Evolutionary conservation across 2,888 invertebrate species (phyloP).

Genomic region (Exocentrus adspersus): DNA sequence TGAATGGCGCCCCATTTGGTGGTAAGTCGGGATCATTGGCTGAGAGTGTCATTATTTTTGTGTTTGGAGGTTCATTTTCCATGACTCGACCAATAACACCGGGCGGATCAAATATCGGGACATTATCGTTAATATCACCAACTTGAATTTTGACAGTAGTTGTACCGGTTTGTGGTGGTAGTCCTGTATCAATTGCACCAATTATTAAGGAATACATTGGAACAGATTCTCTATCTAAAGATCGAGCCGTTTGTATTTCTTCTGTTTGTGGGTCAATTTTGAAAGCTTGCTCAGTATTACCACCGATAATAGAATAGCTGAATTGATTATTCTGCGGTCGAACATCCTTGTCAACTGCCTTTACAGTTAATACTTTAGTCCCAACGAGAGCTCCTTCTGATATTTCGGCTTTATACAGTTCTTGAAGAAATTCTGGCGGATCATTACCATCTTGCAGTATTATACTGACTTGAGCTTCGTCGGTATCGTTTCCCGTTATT

Average conservation of each 20-base stretch:
- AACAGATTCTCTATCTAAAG: slow-evolving; percentile 83
- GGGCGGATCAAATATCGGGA: slow-evolving; percentile 81
- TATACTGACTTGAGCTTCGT: slow-evolving; percentile 93
- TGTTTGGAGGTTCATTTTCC: slow-evolving; percentile 88
- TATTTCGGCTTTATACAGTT: slow-evolving; percentile 79
- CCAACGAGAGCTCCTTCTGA: slow-evolving; percentile 83
- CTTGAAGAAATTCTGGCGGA: slow-evolving; percentile 90
- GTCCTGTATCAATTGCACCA: slow-evolving; percentile 89
- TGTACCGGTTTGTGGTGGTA: slow-evolving; percentile 92
- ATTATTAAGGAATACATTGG: slow-evolving; percentile 80
- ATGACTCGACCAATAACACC: slow-evolving; percentile 80
- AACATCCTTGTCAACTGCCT: slow-evolving; percentile 92
- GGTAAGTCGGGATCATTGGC: slow-evolving; percentile 91
- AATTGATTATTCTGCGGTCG: slow-evolving; percentile 92
- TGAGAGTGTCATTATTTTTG: slow-evolving; percentile 83
- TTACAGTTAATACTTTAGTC: slow-evolving; percentile 78
- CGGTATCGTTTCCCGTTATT: slow-evolving; percentile 93
- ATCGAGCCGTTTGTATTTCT: slow-evolving; percentile 79
- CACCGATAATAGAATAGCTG: slow-evolving; percentile 87
- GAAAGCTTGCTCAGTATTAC: slow-evolving; percentile 84
- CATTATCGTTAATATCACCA: slow-evolving; percentile 93
- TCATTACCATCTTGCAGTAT: slow-evolving; percentile 96
- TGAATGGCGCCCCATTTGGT: slow-evolving; percentile 91
- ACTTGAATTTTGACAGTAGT: slow-evolving; percentile 83
- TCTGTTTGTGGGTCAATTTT: slow-evolving; percentile 89